Percentiles rank a stretch among this genome's conserved stretches.
Conservation (phyloP, 2,888 invertebrate genomes). For the Hypsopygia costalis region DNA sequence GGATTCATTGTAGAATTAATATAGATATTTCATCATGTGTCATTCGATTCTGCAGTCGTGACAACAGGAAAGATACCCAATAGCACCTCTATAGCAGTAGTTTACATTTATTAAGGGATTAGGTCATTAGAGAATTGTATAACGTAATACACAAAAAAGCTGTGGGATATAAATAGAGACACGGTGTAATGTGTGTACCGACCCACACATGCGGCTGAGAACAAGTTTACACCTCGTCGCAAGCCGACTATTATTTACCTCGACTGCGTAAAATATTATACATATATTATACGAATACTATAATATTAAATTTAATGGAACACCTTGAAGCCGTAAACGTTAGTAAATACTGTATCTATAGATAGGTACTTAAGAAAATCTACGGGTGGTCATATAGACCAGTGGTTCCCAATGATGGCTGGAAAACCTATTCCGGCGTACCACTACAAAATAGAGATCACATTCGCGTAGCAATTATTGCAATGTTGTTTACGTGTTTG, state of each 20-base stretch:
- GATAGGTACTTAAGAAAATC: too few relatives aligned
- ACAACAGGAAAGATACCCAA: too few relatives aligned
- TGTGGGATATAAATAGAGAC: constrained; percentile 45
- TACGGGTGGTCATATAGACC: too few relatives aligned
- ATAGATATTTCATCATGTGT: too few relatives aligned
- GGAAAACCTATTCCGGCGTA: too few relatives aligned
- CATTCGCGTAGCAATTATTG: too few relatives aligned
- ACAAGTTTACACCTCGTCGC: constrained; percentile 35
- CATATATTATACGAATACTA: background rate
- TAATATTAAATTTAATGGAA: constrained; percentile 5
- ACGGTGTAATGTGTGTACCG: constrained; percentile 31
- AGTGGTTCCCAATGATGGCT: too few relatives aligned
- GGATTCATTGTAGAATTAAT: too few relatives aligned
- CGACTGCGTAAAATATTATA: constrained; percentile 7
- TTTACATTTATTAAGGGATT: constrained; percentile 15
- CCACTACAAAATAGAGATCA: too few relatives aligned
- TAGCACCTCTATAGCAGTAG: constrained; percentile 6
- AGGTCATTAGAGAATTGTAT: constrained; percentile 32
- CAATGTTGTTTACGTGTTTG: too few relatives aligned
- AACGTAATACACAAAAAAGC: constrained; percentile 48
- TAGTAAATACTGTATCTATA: background rate
- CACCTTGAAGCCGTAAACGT: background rate
- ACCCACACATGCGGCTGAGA: constrained; percentile 41
- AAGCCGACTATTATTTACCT: constrained; percentile 16
- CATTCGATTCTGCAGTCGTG: too few relatives aligned